These are phyloP conservation scores for Drosophila bunnanda DNA, from an alignment of 2,888 invertebrate species.

Conservation along the genomic window DNA sequence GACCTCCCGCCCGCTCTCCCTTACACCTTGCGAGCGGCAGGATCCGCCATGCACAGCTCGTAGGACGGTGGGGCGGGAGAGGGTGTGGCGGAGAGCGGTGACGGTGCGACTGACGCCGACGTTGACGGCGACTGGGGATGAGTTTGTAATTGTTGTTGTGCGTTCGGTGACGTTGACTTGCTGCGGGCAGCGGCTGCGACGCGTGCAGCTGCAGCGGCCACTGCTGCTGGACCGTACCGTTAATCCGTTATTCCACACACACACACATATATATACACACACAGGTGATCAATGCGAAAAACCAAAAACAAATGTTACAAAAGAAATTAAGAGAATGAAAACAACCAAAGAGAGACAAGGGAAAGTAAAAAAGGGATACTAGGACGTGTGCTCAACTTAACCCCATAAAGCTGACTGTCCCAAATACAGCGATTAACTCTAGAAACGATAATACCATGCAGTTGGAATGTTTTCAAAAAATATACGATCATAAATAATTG, in stretches of 20 bases:
- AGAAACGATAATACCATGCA: conserved; percentile 10
- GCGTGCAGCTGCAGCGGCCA: conserved; percentile 70
- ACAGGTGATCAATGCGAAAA: conserved; percentile 38
- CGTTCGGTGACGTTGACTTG: conserved; percentile 42
- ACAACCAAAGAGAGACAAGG: conserved; percentile 30
- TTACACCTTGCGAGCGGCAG: conserved; percentile 24
- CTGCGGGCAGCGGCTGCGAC: conserved; percentile 73
- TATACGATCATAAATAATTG: too few relatives aligned
- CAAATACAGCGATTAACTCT: background rate
- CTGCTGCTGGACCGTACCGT: conserved; percentile 64
- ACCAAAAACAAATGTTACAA: conserved; percentile 32
- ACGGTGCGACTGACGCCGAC: conserved; percentile 35
- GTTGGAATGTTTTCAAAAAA: background rate
- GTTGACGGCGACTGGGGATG: conserved; percentile 26
- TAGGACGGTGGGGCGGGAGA: conserved; percentile 25
- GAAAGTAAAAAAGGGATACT: background rate
- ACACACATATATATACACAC: conserved; percentile 36
- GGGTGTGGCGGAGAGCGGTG: conserved; percentile 19
- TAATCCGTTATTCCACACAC: conserved; percentile 21
- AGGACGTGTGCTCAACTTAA: conserved; percentile 7
- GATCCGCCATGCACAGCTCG: conserved; percentile 28
- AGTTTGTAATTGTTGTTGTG: conserved; percentile 28
- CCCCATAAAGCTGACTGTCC: conserved; percentile 1
- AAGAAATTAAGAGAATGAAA: conserved; percentile 36
- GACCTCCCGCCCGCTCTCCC: conserved; percentile 9